These are phyloP conservation scores for Beris chalybata DNA, from an alignment of 2,888 invertebrate genomes.

Conservation along the genomic window DNA sequence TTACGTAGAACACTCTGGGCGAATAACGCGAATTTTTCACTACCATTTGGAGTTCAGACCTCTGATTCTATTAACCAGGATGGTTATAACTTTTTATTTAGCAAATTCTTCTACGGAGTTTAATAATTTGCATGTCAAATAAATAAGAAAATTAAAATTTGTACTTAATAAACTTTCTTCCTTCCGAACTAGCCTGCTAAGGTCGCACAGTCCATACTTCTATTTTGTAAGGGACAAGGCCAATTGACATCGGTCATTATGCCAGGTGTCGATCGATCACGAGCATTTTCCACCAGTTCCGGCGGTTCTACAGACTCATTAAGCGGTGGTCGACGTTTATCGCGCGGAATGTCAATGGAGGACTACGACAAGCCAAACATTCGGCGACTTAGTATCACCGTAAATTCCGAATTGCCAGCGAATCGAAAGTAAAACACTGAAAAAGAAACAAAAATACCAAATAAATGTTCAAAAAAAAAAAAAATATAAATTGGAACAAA, in stretches of 20 bases:
- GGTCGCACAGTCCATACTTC: constrained; percentile 80
- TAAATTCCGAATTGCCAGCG: constrained; percentile 59
- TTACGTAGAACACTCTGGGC: no score
- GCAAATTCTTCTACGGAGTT: not conserved
- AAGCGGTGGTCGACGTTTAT: constrained; percentile 55
- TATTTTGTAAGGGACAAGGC: constrained; percentile 88
- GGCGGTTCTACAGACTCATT: constrained; percentile 58
- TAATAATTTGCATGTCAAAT: not conserved
- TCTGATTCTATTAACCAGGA: no score
- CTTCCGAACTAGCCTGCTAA: constrained; percentile 72
- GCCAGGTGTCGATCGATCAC: constrained; percentile 75
- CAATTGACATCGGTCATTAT: constrained; percentile 78
- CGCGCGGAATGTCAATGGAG: constrained; percentile 75
- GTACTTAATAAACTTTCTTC: constrained; percentile 28
- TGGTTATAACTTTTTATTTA: not conserved
- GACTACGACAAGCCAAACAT: constrained; percentile 82
- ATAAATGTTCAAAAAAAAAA: not conserved
- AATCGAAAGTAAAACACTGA: constrained; percentile 59
- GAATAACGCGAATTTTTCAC: no score
- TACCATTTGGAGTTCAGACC: no score
- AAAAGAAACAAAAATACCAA: constrained; percentile 9
- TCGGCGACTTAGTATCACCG: constrained; percentile 69
- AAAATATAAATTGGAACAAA: constrained; percentile 15
- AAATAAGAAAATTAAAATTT: not conserved
- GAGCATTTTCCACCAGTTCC: constrained; percentile 61